Conservation (phyloP, 1,140 invertebrate genomes). For the Trichonephila clavata region DNA sequence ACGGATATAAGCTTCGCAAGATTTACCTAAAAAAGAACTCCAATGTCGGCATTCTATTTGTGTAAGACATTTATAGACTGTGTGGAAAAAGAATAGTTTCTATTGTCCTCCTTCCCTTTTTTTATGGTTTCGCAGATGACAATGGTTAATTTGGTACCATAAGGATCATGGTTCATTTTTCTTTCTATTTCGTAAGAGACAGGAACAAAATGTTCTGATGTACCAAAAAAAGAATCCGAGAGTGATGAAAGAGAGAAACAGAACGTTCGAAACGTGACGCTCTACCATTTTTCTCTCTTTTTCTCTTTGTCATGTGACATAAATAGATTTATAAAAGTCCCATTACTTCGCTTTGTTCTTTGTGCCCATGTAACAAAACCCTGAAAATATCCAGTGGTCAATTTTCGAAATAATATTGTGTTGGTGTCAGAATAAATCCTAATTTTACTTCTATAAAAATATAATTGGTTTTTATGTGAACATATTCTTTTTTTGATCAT, state of each 20-base stretch:
- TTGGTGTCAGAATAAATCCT: neutral
- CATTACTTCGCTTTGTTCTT: neutral
- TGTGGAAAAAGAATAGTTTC: neutral
- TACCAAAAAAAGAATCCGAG: neutral
- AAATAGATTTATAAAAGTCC: neutral
- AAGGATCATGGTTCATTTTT: slow-evolving; percentile 18
- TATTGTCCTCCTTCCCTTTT: neutral
- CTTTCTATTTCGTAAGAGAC: neutral
- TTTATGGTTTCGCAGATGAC: neutral
- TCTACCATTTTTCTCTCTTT: neutral
- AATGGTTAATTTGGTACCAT: neutral
- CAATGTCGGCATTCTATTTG: neutral
- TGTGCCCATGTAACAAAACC: neutral
- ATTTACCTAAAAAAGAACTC: neutral
- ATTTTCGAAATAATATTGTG: neutral
- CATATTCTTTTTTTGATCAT: no score
- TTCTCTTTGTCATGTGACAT: neutral
- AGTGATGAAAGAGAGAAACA: neutral
- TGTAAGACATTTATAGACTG: neutral
- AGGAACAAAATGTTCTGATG: neutral
- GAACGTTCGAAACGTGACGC: neutral
- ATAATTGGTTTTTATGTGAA: no score
- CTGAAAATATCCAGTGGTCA: no score
- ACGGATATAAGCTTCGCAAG: neutral
- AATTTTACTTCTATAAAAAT: no score